These are phyloP conservation scores for Thaumatotibia leucotreta DNA, from an alignment of 1,140 invertebrate species.

Conservation along the genomic window DNA sequence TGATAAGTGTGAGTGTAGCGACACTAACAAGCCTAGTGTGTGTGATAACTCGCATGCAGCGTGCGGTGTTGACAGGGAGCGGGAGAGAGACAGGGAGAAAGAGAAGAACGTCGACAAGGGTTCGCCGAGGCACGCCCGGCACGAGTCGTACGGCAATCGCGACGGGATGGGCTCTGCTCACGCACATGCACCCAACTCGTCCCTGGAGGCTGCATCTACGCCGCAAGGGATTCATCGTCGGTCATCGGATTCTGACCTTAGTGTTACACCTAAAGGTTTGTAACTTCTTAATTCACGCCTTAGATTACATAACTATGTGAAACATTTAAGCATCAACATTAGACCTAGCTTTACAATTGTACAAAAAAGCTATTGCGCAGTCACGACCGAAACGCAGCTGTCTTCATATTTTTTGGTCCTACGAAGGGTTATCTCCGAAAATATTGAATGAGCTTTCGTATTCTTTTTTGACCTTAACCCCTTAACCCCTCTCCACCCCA, in stretches of 20 bases:
- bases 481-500: too few relatives aligned
- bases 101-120: constrained; percentile 48
- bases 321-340: too few relatives aligned
- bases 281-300: constrained; percentile 7
- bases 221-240: constrained; percentile 82
- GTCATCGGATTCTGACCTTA: constrained; percentile 95
- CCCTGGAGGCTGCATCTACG: constrained; percentile 76
- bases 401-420: too few relatives aligned
- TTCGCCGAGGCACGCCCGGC: constrained; percentile 60
- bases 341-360: too few relatives aligned
- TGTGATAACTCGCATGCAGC: constrained; percentile 75
- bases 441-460: too few relatives aligned
- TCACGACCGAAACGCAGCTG: too few relatives aligned
- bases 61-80: constrained; percentile 69
- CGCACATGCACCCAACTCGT: constrained; percentile 37
- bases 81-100: constrained; percentile 43
- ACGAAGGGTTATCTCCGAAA: too few relatives aligned
- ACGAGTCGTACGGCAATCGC: constrained; percentile 60
- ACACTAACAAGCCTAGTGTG: constrained; percentile 68
- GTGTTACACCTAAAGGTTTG: constrained; percentile 93
- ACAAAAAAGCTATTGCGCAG: too few relatives aligned
- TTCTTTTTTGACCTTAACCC: too few relatives aligned
- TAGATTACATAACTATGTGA: too few relatives aligned
- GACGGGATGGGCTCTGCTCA: constrained; percentile 25
- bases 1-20: constrained; percentile 21